A percentile compares a stretch with the other conserved stretches of the same genome.
Conservation (phyloP, 2,113 vertebrate genomes). For the Beaufortia kweichowensis region DNA sequence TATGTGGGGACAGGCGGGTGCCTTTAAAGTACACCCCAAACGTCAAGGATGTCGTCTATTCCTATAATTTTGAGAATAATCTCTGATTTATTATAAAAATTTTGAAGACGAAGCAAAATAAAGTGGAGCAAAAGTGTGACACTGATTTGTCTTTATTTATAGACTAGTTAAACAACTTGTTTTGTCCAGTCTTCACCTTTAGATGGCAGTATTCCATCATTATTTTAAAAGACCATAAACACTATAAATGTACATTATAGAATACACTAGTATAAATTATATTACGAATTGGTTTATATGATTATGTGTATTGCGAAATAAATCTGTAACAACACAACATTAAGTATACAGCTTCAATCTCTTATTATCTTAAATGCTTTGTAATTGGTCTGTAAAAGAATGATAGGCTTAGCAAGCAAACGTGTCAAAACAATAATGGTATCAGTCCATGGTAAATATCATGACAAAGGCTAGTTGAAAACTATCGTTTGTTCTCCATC, state of each 20-base stretch:
- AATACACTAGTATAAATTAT: too few species aligned
- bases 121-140: not conserved
- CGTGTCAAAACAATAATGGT: not conserved
- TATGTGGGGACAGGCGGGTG: not conserved
- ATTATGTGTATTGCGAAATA: not conserved
- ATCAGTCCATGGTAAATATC: not conserved
- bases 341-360: too few species aligned
- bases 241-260: too few species aligned
- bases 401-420: too few species aligned
- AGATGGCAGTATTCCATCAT: conserved; percentile 5
- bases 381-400: too few species aligned
- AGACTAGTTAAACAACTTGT: not conserved
- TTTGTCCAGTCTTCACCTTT: conserved; percentile 2
- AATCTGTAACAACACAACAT: not conserved
- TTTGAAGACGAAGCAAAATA: conserved; percentile 14
- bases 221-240: not conserved
- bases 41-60: conserved; percentile 3
- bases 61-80: not conserved
- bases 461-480: too few species aligned
- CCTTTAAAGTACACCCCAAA: not conserved
- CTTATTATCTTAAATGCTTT: not conserved
- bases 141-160: not conserved
- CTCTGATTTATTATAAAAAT: conserved; percentile 17
- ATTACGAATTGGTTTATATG: not conserved
- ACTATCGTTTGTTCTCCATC: too few species aligned